Conservation (phyloP, 2,797 vertebrate genomes). For the Gephyroberyx darwinii region DNA sequence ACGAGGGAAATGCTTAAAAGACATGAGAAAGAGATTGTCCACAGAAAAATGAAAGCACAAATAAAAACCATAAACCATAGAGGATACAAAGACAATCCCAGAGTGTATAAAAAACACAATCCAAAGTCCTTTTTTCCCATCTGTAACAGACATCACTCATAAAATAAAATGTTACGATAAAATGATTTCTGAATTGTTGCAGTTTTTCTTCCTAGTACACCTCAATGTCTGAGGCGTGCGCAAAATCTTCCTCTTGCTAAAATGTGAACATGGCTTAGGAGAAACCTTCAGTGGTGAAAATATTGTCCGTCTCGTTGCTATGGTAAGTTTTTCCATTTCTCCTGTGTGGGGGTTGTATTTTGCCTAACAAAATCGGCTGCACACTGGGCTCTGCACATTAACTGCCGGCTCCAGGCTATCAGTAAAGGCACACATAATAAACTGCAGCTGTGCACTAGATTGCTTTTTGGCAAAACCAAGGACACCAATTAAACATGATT, state of each 20-base stretch:
- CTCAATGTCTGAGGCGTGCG: no score
- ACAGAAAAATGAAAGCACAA: no score
- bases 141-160: no score
- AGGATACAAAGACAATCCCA: no score
- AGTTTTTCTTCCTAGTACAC: not conserved
- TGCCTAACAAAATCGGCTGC: conserved; percentile 27
- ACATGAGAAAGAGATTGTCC: no score
- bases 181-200: not conserved
- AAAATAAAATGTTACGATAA: not conserved
- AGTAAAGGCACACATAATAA: conserved; percentile 14
- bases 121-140: no score
- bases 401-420: conserved; percentile 33
- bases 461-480: conserved; percentile 34
- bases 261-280: not conserved
- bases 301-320: conserved; percentile 17
- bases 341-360: conserved; percentile 9
- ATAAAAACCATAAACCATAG: no score
- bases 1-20: no score
- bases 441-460: conserved; percentile 52
- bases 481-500: conserved; percentile 38
- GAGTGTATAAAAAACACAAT: no score
- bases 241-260: no score
- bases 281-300: conserved; percentile 20
- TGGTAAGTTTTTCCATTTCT: conserved; percentile 12
- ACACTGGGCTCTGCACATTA: conserved; percentile 24